Base-by-base conservation (phyloP, 2,797 vertebrate species). In the Nannoperca obscura region DNA sequence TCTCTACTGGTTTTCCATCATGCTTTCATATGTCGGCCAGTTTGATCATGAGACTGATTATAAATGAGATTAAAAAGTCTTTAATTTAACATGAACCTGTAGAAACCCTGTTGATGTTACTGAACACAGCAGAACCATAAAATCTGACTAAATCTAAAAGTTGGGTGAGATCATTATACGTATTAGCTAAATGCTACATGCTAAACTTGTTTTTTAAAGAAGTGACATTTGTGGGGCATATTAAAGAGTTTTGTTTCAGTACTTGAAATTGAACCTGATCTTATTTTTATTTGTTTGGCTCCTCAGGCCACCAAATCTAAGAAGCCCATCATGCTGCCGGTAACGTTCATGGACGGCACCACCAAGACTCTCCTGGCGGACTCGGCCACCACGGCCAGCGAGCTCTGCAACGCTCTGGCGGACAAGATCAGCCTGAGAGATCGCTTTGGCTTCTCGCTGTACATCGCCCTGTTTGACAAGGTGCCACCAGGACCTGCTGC, bases 401-500 rank as follows among this genome's bases (percentile, higher is more conserved):
- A 99, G 90, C 96, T 99, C 60, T 99, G 98, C 89, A 96, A 95
- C 1, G 96, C 98, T 0, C 85, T 99, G 78, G 94, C 98, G 0
- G 97, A 99, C 90, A 99, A 99, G 90, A 97, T 98, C 90, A 96
- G 92, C 61, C 96, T 99, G 82, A 94, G 88, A 38, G 98, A 99
- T 62, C 93, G 95, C 49, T 99, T 99, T 1, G 98, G 98, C 20
- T 99, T 99, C 93, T 99, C 98, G 0, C 95, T 99, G 64, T 99
- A 99, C 93, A 99, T 99, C 1, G 98, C 98, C 4, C 94, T 99
- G 78, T 99, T 99, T 76, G 98, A 99, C 88, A 99, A 99, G 97
- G 98, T 99, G 95, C 1, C 9, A 5, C 24, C 4, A 22, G 5
- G 2, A 53, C 14, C 15, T 11, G 22, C 15, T 17, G 7, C 7